Conservation (phyloP, 2,797 vertebrate genomes). For the Manis crassicaudata region DNA sequence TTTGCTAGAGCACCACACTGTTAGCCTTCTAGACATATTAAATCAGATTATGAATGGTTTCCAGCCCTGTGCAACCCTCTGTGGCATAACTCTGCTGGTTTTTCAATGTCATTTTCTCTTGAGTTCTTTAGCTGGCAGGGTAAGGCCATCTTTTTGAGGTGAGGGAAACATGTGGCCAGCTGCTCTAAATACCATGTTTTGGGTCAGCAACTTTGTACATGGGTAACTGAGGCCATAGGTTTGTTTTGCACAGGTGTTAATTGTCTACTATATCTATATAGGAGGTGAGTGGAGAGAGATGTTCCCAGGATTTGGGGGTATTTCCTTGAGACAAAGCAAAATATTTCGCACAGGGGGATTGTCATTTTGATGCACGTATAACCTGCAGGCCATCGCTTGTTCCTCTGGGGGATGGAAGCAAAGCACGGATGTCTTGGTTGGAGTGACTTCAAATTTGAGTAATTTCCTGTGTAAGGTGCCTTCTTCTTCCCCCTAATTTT, state of each 20-base stretch:
- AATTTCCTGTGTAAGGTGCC: not conserved
- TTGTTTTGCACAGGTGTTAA: not conserved
- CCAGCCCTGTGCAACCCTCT: not conserved
- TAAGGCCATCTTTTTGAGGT: not conserved
- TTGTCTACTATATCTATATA: not conserved
- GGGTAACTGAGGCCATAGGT: not conserved
- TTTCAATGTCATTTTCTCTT: not conserved
- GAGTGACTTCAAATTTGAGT: not conserved
- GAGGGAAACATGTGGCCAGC: not conserved
- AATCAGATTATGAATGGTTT: slow-evolving; percentile 21
- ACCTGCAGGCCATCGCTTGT: not conserved
- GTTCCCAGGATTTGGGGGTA: not conserved
- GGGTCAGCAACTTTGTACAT: not conserved
- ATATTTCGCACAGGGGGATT: not conserved
- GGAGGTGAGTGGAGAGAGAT: not conserved
- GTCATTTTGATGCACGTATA: not conserved
- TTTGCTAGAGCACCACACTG: not conserved
- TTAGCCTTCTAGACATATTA: not conserved
- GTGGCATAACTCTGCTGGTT: not conserved
- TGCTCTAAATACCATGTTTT: not conserved
- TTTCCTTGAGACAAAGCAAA: not conserved
- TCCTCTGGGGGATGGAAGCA: not conserved
- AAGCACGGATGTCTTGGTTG: not conserved
- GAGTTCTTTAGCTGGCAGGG: not conserved
- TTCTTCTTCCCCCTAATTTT: not conserved